Conservation (phyloP, 2,113 vertebrate genomes). For the Lipotes vexillifer region DNA sequence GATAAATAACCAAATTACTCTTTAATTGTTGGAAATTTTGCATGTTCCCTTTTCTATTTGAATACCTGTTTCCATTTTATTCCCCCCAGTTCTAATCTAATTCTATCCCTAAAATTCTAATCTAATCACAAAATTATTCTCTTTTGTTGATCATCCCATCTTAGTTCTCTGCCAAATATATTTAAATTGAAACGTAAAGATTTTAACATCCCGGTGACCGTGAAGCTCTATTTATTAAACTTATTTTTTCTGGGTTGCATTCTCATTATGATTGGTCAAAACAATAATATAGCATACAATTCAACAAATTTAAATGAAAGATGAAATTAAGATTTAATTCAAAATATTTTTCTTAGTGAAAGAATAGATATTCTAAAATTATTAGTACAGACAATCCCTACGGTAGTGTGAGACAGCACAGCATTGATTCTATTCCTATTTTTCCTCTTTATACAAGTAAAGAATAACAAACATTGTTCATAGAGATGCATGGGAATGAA, state of each 20-base stretch:
- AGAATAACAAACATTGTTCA: neutral
- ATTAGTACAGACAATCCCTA: too few species aligned
- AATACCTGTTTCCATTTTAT: neutral
- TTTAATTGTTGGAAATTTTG: neutral
- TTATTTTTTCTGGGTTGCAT: neutral
- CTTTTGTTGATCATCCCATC: neutral
- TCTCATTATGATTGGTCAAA: neutral
- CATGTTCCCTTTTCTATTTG: neutral
- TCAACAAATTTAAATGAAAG: neutral
- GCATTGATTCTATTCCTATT: neutral
- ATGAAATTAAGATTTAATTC: neutral
- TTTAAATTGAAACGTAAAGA: neutral
- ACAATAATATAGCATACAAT: neutral
- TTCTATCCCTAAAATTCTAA: neutral
- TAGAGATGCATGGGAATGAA: neutral
- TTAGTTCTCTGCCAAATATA: neutral
- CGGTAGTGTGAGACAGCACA: neutral
- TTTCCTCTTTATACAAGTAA: neutral
- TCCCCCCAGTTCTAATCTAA: neutral
- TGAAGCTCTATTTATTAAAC: neutral
- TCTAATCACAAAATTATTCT: neutral
- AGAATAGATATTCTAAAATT: neutral
- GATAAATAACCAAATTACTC: neutral
- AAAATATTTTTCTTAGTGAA: neutral
- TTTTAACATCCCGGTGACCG: neutral